These are phyloP conservation scores for Meloidogyne hapla DNA, from an alignment of 1,140 invertebrate species.

Conservation along the genomic window DNA sequence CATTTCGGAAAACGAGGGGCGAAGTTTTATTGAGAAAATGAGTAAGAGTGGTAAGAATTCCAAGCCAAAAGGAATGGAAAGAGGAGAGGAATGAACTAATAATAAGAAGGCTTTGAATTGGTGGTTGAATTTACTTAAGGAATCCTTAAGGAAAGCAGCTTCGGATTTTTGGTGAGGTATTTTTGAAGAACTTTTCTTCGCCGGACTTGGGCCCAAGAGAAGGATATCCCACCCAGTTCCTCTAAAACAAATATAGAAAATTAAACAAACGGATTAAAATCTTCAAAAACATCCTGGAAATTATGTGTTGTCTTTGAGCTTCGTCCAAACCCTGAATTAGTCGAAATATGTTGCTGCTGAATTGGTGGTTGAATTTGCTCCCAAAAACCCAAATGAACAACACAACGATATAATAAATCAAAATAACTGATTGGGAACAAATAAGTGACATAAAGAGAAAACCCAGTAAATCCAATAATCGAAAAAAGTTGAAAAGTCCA, in stretches of 20 bases:
- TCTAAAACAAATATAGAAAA: neutral
- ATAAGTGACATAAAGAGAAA: conserved; percentile 78
- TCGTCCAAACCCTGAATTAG: neutral
- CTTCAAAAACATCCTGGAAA: neutral
- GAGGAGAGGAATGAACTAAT: no score
- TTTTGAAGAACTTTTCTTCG: no score
- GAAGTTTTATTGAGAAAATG: no score
- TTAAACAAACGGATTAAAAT: neutral
- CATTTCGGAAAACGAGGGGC: no score
- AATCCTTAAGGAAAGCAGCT: no score
- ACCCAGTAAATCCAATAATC: conserved; percentile 79
- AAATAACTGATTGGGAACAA: conserved; percentile 77
- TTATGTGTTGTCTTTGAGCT: neutral
- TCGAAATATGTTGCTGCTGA: conserved; percentile 18
- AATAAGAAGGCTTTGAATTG: no score
- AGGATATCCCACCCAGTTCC: no score
- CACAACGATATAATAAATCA: conserved; percentile 82
- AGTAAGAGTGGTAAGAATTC: no score
- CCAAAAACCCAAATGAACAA: conserved; percentile 85
- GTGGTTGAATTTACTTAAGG: no score
- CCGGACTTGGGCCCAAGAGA: no score
- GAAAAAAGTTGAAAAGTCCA: conserved; percentile 80
- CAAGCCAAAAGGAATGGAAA: no score
- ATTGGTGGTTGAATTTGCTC: conserved; percentile 69
- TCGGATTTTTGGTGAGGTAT: no score